These are phyloP conservation scores for Tetranychus truncatus DNA, from an alignment of 2,888 invertebrate genomes.

Conservation along the genomic window DNA sequence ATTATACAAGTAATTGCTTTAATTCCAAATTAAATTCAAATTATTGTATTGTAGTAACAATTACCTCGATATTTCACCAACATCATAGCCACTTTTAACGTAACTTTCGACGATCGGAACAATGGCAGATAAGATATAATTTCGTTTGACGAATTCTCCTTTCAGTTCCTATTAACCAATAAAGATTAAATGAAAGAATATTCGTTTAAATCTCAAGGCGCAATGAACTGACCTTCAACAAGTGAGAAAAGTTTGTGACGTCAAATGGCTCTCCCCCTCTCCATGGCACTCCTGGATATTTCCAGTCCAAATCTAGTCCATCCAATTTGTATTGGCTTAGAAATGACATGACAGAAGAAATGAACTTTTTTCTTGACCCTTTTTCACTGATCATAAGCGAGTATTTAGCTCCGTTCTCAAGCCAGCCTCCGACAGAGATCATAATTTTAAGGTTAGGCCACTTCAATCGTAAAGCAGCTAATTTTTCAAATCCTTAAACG, in stretches of 20 bases:
- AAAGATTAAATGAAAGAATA: conserved; percentile 1
- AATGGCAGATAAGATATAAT: conserved; percentile 74
- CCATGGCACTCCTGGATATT: conserved; percentile 71
- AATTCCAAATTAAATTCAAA: conserved; percentile 31
- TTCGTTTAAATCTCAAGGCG: neutral
- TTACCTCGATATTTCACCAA: conserved; percentile 43
- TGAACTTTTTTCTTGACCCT: conserved; percentile 48
- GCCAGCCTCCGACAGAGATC: conserved; percentile 76
- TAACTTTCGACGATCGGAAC: conserved; percentile 71
- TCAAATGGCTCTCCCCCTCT: conserved; percentile 64
- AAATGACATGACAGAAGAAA: conserved; percentile 51
- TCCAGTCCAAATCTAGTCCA: conserved; percentile 74
- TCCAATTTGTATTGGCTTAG: conserved; percentile 59
- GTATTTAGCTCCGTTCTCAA: conserved; percentile 69
- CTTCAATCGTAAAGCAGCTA: conserved; percentile 49
- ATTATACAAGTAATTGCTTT: neutral
- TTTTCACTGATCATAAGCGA: conserved; percentile 58
- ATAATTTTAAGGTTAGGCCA: conserved; percentile 55
- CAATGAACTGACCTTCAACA: conserved; percentile 21
- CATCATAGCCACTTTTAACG: conserved; percentile 71
- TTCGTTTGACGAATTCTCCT: conserved; percentile 53
- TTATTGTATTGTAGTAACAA: conserved; percentile 43
- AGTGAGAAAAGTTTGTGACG: conserved; percentile 52
- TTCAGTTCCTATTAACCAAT: conserved; percentile 35
- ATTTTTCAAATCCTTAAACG: conserved; percentile 52